Base-by-base conservation (phyloP, 2,888 invertebrate genomes). In the Salpingus planirostris region DNA sequence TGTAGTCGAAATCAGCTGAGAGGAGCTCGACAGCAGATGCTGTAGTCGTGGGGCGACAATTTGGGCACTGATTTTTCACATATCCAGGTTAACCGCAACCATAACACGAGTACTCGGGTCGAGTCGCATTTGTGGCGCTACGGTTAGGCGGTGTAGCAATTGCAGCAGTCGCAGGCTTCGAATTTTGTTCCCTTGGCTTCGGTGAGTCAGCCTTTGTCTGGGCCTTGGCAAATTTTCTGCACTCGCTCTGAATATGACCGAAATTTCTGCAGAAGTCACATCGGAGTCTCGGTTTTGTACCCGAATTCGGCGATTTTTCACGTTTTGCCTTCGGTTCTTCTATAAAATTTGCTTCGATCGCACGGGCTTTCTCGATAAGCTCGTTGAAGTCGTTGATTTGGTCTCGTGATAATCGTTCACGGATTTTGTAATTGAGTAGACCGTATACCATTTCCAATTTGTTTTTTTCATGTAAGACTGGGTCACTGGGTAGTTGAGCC, bases 371-470 rank as follows among this genome's bases (percentile, higher is more conserved):
- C n/a, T n/a, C n/a, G n/a, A n/a, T n/a, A n/a, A n/a, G n/a, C n/a
- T n/a, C n/a, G n/a, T n/a, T n/a, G n/a, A n/a, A n/a, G n/a, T n/a
- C n/a, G n/a, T n/a, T n/a, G n/a, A n/a, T n/a, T n/a, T n/a, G n/a
- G n/a, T n/a, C n/a, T n/a, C n/a, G n/a, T n/a, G n/a, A n/a, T n/a
- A n/a, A n/a, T n/a, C n/a, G n/a, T n/a, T n/a, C n/a, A n/a, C n/a
- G n/a, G n/a, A n/a, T n/a, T n/a, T n/a, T n/a, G n/a, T n/a, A n/a
- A n/a, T n/a, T n/a, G n/a, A n/a, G n/a, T n/a, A n/a, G n/a, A n/a
- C n/a, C n/a, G n/a, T 37, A 37, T 3, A 37, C 14, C 37, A 37
- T 37, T 7, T 37, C 37, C 4, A 37, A n/a, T 21, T 29, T 15
- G 13, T 13, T 15, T 5, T 3, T 37, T 6, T 27, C 24, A 18